Conservation (phyloP, 2,888 invertebrate species). For the Himalopsyche anomala region DNA sequence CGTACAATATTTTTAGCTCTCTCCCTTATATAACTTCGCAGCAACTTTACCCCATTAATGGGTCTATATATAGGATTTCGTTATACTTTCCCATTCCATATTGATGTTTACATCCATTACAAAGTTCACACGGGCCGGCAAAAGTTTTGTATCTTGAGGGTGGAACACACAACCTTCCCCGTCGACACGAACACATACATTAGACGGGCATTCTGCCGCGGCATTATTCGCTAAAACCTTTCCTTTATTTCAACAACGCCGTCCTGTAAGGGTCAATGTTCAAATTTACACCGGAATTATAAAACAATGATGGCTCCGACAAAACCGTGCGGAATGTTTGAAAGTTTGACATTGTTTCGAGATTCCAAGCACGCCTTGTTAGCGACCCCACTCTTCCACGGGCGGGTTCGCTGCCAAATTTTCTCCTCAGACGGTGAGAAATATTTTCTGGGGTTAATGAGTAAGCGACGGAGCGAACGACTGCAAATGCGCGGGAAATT, state of each 20-base stretch:
- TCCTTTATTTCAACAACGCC: slow-evolving; percentile 12
- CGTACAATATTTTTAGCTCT: neutral
- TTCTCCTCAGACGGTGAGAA: slow-evolving; percentile 41
- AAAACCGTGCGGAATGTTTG: slow-evolving; percentile 50
- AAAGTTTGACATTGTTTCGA: slow-evolving; percentile 53
- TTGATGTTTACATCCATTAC: slow-evolving; percentile 26
- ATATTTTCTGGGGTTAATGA: slow-evolving; percentile 49
- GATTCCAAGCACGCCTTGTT: slow-evolving; percentile 52
- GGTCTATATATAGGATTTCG: neutral
- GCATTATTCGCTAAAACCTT: slow-evolving; percentile 43
- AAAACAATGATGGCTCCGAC: slow-evolving; percentile 46
- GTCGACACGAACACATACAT: neutral
- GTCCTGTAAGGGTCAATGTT: slow-evolving; percentile 47
- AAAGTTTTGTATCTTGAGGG: slow-evolving; percentile 15
- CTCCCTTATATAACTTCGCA: neutral
- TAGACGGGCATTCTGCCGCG: slow-evolving; percentile 8
- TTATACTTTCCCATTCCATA: neutral
- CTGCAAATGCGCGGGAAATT: slow-evolving; percentile 21
- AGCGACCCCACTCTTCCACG: slow-evolving; percentile 25
- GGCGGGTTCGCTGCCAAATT: slow-evolving; percentile 3
- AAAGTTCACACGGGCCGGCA: neutral
- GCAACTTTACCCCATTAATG: slow-evolving; percentile 1
- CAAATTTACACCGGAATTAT: slow-evolving; percentile 51
- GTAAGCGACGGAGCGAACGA: slow-evolving; percentile 15
- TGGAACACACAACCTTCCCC: slow-evolving; percentile 23